Conservation (phyloP, 2,888 invertebrate genomes). For the Ichneumoninae sp. region DNA sequence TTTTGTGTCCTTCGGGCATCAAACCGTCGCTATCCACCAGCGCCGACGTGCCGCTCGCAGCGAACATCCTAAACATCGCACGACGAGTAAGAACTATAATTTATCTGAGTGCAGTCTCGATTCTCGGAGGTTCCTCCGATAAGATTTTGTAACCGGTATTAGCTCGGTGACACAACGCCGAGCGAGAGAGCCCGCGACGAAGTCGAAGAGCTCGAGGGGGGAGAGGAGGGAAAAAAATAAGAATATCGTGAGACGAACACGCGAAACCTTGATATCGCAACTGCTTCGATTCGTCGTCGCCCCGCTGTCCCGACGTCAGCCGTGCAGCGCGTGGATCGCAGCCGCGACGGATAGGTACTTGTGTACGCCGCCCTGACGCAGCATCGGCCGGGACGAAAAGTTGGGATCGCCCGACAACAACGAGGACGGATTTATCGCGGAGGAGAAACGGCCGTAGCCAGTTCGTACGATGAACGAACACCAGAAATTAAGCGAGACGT, state of each 20-base stretch:
- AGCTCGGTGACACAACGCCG: constrained; percentile 25
- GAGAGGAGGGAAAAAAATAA: constrained; percentile 2
- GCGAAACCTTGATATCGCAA: constrained; percentile 57
- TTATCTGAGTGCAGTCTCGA: constrained; percentile 42
- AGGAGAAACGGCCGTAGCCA: not conserved
- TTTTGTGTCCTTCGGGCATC: too few species aligned
- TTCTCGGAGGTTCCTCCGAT: constrained; percentile 26
- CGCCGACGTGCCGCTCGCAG: not conserved
- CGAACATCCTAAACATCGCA: not conserved
- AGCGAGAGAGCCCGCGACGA: not conserved
- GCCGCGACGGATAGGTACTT: constrained; percentile 43
- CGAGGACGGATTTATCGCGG: constrained; percentile 10
- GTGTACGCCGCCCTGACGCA: constrained; percentile 25
- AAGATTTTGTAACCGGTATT: constrained; percentile 41
- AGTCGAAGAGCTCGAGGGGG: not conserved
- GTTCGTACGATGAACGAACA: constrained; percentile 14
- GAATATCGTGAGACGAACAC: constrained; percentile 13
- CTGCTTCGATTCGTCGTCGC: constrained; percentile 50
- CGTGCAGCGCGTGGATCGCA: constrained; percentile 53
- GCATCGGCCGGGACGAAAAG: constrained; percentile 23
- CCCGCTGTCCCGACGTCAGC: constrained; percentile 38
- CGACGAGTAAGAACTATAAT: not conserved
- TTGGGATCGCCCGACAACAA: constrained; percentile 30
- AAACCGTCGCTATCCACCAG: not conserved
- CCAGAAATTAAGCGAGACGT: constrained; percentile 30